Base-by-base conservation (phyloP, 2,113 vertebrate species). In the Archilochus colubris region DNA sequence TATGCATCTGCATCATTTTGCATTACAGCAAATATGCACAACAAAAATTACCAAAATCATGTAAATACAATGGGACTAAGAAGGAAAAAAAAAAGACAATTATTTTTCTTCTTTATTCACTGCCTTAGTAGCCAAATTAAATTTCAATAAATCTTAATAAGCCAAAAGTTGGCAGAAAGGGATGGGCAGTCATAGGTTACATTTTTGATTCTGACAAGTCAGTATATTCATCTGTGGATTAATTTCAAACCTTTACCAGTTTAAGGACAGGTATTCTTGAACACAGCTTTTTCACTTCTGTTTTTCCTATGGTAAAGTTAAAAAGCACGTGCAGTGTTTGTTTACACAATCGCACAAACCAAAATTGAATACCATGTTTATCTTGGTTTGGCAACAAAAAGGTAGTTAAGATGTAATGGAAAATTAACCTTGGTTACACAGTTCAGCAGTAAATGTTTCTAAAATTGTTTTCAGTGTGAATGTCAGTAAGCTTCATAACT, bases 311-410 rank as follows among this genome's bases (percentile, higher is more conserved):
- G 16, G 33, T 43, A 91, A 92, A 91, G 53, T 53, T 33, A 62
- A 82, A 82, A 73, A 33, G 50, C 38, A 67, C 19, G 44, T 27
- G 7, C 3, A 57, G 24, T 67, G 74, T 55, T 48, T 93, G 75
- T 94, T 94, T 92, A 91, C 3, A 3, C 28, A 93, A 67, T 57
- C 91, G 96, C 31, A 53, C 59, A 90, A 94, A 59, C 21, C 77
- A 90, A 83, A 95, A 94, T 33, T 57, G 23, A 91, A 88, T 57
- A 69, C 4, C 4, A 33, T 30, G 24, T 68, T 96, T 96, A 96
- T 96, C 84, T 96, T 92, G 36, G 28, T 33, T 96, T 97, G 88
- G 90, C 88, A 97, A 38, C 77, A 83, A 86, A 94, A 89, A 96
- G 28, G 53, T n/a, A 80, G 48, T 94, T 43, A 90, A 89, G 86